phyloP scores from a whole-genome alignment of 2,113 vertebrate species.

The Phycodurus eques region DNA sequence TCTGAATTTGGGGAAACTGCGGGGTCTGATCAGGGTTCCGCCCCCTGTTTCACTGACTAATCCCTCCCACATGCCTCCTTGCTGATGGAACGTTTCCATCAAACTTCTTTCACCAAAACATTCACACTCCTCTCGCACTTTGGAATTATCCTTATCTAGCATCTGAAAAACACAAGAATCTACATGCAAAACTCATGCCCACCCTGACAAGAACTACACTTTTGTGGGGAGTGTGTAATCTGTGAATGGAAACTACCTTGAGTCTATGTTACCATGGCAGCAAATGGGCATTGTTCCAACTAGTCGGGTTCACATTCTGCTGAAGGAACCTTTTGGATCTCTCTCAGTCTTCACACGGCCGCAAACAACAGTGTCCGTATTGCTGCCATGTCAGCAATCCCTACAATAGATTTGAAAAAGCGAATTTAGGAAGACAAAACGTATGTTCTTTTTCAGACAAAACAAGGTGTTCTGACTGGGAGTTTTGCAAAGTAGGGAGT shows the following conservation, averaged over 20 bases:
- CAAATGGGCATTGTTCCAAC: conserved; percentile 3
- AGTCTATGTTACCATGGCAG: conserved; percentile 4
- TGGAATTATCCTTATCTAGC: background rate
- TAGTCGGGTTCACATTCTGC: background rate
- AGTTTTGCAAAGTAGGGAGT: background rate
- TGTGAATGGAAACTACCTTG: background rate
- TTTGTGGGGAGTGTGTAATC: background rate
- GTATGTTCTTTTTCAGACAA: background rate
- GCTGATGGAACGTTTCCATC: conserved; percentile 5
- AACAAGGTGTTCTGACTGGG: background rate
- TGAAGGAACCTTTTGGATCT: background rate
- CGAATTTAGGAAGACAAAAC: no score
- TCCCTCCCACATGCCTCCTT: conserved; percentile 41
- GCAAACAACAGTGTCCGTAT: background rate
- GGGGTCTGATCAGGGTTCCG: conserved; percentile 19
- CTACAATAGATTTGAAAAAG: no score
- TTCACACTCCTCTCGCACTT: background rate
- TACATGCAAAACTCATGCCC: background rate
- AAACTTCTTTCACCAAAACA: background rate
- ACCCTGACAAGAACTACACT: background rate
- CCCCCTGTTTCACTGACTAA: conserved; percentile 22
- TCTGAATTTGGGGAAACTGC: background rate
- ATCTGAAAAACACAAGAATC: background rate
- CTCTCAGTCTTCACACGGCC: background rate
- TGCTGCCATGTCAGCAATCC: no score